Evolutionary conservation across 1,140 invertebrate genomes (phyloP).

Genomic region (Pissodes strobi): DNA sequence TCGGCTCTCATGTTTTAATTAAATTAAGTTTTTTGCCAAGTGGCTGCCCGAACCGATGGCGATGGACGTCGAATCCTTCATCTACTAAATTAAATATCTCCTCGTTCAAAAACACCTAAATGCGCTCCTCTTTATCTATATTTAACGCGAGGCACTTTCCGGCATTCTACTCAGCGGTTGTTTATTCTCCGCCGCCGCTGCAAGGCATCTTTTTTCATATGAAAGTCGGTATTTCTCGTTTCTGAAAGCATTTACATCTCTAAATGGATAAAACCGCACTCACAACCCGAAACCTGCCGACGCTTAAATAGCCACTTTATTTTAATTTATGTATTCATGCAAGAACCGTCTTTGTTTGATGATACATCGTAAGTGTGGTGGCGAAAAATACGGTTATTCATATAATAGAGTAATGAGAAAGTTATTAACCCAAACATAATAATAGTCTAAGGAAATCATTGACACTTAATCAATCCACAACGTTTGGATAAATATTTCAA

Average conservation of each 20-base stretch:
- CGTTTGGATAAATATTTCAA: too few species aligned
- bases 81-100: too few species aligned
- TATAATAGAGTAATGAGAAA: too few species aligned
- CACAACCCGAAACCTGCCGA: conserved; percentile 1
- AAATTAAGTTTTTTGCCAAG: too few species aligned
- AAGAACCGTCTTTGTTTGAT: conserved; percentile 14
- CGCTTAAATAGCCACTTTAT: conserved; percentile 23
- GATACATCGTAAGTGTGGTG: too few species aligned
- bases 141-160: background rate
- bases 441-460: too few species aligned
- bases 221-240: conserved; percentile 29
- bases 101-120: too few species aligned
- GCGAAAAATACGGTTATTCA: too few species aligned
- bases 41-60: background rate
- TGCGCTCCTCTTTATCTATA: too few species aligned
- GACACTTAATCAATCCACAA: too few species aligned
- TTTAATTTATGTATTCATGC: conserved; percentile 23
- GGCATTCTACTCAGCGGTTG: conserved; percentile 1
- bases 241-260: conserved; percentile 28
- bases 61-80: background rate
- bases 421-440: too few species aligned
- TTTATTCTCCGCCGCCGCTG: background rate
- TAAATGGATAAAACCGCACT: conserved; percentile 26
- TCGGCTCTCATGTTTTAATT: too few species aligned
- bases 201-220: conserved; percentile 17